These are phyloP conservation scores for Oscarella lobularis DNA, from an alignment of 37 sponge, comb jelly and placozoan species.

Conservation along the genomic window DNA sequence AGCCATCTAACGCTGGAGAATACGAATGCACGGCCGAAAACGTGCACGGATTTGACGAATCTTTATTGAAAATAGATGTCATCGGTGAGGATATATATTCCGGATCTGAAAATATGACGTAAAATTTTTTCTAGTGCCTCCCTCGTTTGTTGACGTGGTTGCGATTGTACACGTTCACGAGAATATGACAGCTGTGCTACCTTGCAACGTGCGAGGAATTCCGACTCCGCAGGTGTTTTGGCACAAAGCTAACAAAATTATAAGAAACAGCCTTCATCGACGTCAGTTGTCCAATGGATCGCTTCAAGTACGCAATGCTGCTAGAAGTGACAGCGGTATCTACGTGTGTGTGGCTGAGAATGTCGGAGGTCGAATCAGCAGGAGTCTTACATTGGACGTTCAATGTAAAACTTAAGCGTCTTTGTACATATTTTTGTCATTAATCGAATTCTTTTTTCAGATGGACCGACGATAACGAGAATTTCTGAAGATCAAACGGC, in stretches of 20 bases:
- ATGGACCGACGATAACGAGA: no score
- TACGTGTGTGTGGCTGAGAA: background rate
- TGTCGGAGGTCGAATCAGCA: background rate
- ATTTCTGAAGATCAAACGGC: no score
- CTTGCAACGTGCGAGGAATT: background rate
- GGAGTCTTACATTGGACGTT: background rate
- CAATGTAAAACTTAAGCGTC: no score
- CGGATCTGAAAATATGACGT: no score
- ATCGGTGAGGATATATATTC: background rate
- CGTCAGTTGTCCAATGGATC: background rate
- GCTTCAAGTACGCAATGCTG: background rate
- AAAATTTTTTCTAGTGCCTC: no score
- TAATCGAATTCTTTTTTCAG: no score
- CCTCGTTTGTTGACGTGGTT: no score
- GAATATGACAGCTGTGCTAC: background rate
- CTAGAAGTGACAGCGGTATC: background rate
- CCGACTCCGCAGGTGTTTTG: background rate
- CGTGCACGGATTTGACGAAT: background rate
- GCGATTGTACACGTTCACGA: background rate
- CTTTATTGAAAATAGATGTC: background rate
- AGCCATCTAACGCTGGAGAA: background rate
- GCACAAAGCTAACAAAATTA: background rate
- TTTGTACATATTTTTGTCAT: no score
- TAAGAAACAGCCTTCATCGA: no score
- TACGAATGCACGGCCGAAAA: background rate